These are phyloP conservation scores for Eupithecia tripunctaria DNA, from an alignment of 2,888 invertebrate genomes.

Conservation along the genomic window DNA sequence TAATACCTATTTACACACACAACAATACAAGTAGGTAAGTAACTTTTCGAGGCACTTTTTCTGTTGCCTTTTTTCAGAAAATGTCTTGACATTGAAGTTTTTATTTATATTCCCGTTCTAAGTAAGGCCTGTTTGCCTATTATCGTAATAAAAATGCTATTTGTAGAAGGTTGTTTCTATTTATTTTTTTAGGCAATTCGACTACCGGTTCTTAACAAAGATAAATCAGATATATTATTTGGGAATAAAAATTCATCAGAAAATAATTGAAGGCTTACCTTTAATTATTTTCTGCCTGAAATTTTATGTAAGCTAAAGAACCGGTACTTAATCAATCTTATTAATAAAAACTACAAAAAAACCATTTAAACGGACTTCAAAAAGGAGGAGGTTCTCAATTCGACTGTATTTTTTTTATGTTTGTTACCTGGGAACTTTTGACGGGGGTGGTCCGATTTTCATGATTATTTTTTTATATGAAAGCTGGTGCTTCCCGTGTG, in stretches of 20 bases:
- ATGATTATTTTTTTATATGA: no score
- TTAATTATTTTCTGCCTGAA: no score
- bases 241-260: background rate
- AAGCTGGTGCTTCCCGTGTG: no score
- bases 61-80: background rate
- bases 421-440: no score
- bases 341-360: background rate
- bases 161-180: background rate
- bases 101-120: background rate
- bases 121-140: no score
- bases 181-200: background rate
- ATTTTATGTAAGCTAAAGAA: no score
- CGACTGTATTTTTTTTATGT: no score
- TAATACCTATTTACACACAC: background rate
- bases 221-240: background rate
- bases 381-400: no score
- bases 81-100: background rate
- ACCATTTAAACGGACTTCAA: no score
- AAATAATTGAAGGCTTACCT: no score
- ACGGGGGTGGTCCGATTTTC: no score
- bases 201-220: background rate
- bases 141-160: background rate
- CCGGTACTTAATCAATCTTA: no score
- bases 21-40: background rate
- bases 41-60: background rate